Percentiles rank a stretch among this genome's conserved stretches.
Conservation (phyloP, 2,888 invertebrate species). For the Troides helena region DNA sequence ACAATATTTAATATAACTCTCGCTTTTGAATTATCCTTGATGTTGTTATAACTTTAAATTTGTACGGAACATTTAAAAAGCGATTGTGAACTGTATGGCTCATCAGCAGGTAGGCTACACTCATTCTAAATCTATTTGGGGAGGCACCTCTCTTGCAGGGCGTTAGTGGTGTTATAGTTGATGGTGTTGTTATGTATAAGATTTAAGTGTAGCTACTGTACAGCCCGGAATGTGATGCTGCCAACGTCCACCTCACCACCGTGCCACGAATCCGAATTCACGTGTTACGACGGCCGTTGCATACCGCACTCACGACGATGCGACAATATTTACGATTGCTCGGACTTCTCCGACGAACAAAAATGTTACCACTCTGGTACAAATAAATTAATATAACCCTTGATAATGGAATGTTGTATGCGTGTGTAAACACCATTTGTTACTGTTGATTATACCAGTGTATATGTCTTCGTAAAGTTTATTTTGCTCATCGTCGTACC, state of each 20-base stretch:
- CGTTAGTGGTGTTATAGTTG: neutral
- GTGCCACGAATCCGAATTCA: constrained; percentile 84
- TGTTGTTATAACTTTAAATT: too few relatives aligned
- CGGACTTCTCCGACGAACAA: constrained; percentile 94
- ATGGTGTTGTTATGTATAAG: constrained; percentile 4
- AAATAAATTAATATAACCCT: constrained; percentile 43
- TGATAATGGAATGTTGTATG: constrained; percentile 55
- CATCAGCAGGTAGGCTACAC: too few relatives aligned
- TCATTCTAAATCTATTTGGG: too few relatives aligned
- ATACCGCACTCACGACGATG: constrained; percentile 88
- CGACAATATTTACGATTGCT: constrained; percentile 94
- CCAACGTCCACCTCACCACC: constrained; percentile 58
- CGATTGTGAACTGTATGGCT: too few relatives aligned
- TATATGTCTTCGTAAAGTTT: constrained; percentile 6
- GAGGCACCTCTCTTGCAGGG: too few relatives aligned
- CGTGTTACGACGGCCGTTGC: constrained; percentile 88
- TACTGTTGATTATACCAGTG: constrained; percentile 28
- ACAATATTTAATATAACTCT: too few relatives aligned
- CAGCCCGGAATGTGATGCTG: constrained; percentile 65
- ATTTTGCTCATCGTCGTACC: constrained; percentile 13
- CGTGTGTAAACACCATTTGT: constrained; percentile 36
- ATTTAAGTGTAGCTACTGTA: constrained; percentile 44
- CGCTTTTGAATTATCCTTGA: too few relatives aligned
- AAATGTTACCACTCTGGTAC: constrained; percentile 85
- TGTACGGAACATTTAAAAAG: too few relatives aligned